Evolutionary conservation across 2,113 vertebrate species (phyloP).

Genomic region (Dipodomys spectabilis): DNA sequence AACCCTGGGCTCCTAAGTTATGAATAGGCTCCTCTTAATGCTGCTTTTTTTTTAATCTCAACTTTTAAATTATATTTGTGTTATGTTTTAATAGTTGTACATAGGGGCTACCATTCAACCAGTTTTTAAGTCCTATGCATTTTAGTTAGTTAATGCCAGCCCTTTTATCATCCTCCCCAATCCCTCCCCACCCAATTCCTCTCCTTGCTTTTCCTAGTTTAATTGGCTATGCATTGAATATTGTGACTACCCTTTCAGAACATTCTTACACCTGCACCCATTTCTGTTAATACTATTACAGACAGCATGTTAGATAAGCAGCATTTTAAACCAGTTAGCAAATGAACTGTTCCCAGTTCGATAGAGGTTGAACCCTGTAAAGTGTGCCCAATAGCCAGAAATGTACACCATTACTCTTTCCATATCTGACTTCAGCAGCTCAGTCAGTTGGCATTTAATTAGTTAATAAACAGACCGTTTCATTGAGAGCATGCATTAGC

Average conservation of each 20-base stretch:
- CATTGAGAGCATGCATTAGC: constrained; percentile 79
- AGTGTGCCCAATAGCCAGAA: background rate
- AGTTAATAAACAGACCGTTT: constrained; percentile 83
- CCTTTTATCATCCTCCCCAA: too few species aligned
- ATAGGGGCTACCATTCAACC: too few species aligned
- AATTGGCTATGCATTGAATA: too few species aligned
- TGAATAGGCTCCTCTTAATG: background rate
- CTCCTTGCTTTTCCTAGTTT: too few species aligned
- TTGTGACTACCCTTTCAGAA: too few species aligned
- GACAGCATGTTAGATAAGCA: background rate
- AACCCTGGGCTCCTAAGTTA: background rate
- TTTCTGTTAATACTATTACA: background rate
- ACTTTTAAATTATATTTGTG: too few species aligned
- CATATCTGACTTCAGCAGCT: constrained; percentile 40
- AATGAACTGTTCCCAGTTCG: background rate
- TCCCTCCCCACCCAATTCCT: too few species aligned
- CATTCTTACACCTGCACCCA: background rate
- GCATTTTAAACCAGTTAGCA: background rate
- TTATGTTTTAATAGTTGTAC: too few species aligned
- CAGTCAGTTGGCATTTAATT: constrained; percentile 75
- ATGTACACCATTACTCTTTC: background rate
- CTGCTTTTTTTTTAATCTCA: background rate
- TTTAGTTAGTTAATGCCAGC: too few species aligned
- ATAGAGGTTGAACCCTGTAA: background rate
- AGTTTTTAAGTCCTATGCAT: too few species aligned